Evolutionary conservation across 2,888 invertebrate species (phyloP), one percentile per base, ranked within the genome.

Genomic region (Deilephila porcellus): DNA sequence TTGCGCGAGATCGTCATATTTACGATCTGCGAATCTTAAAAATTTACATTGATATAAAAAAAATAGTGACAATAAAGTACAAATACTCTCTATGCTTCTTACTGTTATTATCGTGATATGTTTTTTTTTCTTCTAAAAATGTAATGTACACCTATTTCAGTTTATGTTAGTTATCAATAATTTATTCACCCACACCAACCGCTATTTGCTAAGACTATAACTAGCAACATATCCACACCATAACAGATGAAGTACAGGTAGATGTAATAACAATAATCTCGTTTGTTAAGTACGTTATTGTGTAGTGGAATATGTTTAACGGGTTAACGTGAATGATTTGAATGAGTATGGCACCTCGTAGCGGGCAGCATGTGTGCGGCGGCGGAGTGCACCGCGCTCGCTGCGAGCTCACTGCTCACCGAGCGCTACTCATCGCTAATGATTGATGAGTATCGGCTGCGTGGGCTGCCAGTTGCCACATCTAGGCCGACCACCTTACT

Each of bases 381-480:
- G 67, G 25, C 17, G 20, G 64, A 45, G n/a, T 34, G 64, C 20
- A 34, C 60, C 29, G 60, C 64, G n/a, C 19, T 7, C 64, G 37
- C 37, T n/a, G 64, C 64, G 29, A n/a, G 64, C 8, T 37, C 45
- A 77, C 83, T 45, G 86, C 89, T 88, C 85, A 87, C 87, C 85
- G 82, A 86, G 81, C 80, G 76, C 79, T 82, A 85, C 83, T 87
- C 85, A 86, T 87, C 79, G 86, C 83, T 85, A 87, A 88, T 93
- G 90, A 93, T 90, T 88, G 90, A 93, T 90, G 88, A 86, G 83
- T 84, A 90, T 90, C 86, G 85, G 84, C 77, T 81, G 90, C 87
- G 92, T 93, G 88, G 92, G 92, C 81, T 81, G 88, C 81, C 81
- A 86, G 56, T 62, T 62, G 62, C 62, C 67, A 67, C 85, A 87